Evolutionary conservation across 1,140 invertebrate species (phyloP).

Genomic region (Aleiodes sp.): DNA sequence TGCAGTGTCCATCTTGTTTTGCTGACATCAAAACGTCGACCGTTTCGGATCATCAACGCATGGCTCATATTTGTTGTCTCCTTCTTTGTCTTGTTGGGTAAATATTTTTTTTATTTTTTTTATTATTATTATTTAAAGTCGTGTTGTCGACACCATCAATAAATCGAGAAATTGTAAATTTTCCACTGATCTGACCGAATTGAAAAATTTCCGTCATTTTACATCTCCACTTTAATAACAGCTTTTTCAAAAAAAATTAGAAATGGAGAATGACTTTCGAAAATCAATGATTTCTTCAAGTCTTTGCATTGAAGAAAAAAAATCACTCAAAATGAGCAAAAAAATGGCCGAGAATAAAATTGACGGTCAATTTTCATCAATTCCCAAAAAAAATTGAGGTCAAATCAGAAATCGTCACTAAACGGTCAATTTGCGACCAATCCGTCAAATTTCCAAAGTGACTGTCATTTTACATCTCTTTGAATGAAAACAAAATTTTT

Average conservation of each 20-base stretch:
- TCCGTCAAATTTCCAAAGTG: too few relatives aligned
- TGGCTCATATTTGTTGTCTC: conserved; percentile 61
- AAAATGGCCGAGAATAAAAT: background rate
- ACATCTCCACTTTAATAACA: background rate
- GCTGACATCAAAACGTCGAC: conserved; percentile 61
- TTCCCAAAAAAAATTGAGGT: too few relatives aligned
- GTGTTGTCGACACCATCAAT: too few relatives aligned
- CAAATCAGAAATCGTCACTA: too few relatives aligned
- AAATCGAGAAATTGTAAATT: too few relatives aligned
- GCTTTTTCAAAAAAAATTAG: too few relatives aligned
- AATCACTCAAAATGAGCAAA: background rate
- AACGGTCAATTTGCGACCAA: background rate
- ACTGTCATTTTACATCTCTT: too few relatives aligned
- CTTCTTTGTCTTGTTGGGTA: conserved; percentile 62
- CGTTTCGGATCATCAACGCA: conserved; percentile 60
- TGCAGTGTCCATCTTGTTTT: conserved; percentile 58
- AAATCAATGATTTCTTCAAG: too few relatives aligned
- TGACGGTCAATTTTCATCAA: too few relatives aligned
- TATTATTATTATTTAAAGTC: background rate
- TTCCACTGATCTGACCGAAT: background rate
- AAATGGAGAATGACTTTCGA: too few relatives aligned
- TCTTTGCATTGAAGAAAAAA: too few relatives aligned
- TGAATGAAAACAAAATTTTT: too few relatives aligned
- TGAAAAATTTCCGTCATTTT: background rate
- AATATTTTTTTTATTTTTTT: conserved; percentile 13